Evolutionary conservation across 2,113 vertebrate species (phyloP).

Genomic region (Verasper variegatus): DNA sequence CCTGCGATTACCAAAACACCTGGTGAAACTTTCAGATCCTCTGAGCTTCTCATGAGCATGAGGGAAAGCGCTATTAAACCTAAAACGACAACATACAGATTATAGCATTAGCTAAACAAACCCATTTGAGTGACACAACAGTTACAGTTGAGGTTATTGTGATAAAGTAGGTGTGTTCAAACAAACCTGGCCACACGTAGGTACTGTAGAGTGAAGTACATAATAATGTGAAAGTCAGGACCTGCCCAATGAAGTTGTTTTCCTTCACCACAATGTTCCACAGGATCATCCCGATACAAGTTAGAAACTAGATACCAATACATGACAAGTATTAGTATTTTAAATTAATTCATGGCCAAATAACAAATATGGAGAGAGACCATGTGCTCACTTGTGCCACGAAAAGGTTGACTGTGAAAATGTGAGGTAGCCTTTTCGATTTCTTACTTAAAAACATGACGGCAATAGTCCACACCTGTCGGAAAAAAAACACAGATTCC

Average conservation of each 20-base stretch:
- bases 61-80: slow-evolving; percentile 93
- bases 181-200: slow-evolving; percentile 92
- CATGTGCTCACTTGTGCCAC: slow-evolving; percentile 89
- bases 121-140: no score
- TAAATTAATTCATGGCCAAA: background rate
- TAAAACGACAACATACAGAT: slow-evolving; percentile 60
- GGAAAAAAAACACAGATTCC: slow-evolving; percentile 5
- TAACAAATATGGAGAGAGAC: background rate
- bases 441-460: slow-evolving; percentile 94
- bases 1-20: slow-evolving; percentile 87
- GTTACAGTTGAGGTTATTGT: background rate
- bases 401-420: slow-evolving; percentile 92
- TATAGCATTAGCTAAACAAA: background rate
- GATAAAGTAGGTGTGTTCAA: background rate
- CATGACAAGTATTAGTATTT: background rate
- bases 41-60: slow-evolving; percentile 86
- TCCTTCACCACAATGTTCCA: slow-evolving; percentile 91
- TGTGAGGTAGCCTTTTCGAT: slow-evolving; percentile 90
- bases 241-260: slow-evolving; percentile 84
- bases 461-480: slow-evolving; percentile 91
- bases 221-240: slow-evolving; percentile 90
- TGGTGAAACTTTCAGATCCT: slow-evolving; percentile 83
- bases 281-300: slow-evolving; percentile 91
- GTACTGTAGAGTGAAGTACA: slow-evolving; percentile 93
- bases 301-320: slow-evolving; percentile 81